These are phyloP conservation scores for Anarrhichthys ocellatus DNA, from an alignment of 2,113 vertebrate genomes.

Conservation along the genomic window DNA sequence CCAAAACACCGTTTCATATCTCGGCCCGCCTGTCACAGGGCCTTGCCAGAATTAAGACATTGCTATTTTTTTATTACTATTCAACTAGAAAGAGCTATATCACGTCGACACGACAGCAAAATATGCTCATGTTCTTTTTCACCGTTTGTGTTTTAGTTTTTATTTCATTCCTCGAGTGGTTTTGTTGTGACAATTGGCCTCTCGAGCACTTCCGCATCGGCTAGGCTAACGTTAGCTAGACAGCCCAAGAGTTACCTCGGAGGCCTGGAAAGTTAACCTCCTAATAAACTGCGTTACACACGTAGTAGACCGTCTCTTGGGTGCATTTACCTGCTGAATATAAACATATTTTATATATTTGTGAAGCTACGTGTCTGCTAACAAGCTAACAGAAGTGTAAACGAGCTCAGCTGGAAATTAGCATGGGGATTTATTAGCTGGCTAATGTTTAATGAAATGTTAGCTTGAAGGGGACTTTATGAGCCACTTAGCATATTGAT, in stretches of 20 bases:
- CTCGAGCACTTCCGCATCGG: conserved; percentile 61
- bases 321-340: neutral
- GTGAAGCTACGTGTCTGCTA: neutral
- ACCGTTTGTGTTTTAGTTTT: rapidly evolving
- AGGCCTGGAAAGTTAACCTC: conserved; percentile 19
- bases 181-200: neutral
- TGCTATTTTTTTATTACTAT: neutral
- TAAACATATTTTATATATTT: too few species aligned
- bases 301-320: rapidly evolving
- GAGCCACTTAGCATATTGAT: neutral
- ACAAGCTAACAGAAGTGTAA: neutral
- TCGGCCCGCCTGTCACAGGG: conserved; percentile 28
- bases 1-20: conserved; percentile 24
- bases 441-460: neutral
- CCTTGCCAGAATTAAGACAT: neutral
- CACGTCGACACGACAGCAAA: rapidly evolving
- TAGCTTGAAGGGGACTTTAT: neutral
- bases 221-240: conserved; percentile 33
- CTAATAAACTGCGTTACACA: neutral
- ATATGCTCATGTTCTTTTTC: rapidly evolving
- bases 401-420: neutral
- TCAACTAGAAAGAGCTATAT: rapidly evolving
- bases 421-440: neutral
- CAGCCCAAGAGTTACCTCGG: neutral
- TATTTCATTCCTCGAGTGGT: too few species aligned